Evolutionary conservation across 2,113 vertebrate genomes (phyloP).

Genomic region (Silurus meridionalis): DNA sequence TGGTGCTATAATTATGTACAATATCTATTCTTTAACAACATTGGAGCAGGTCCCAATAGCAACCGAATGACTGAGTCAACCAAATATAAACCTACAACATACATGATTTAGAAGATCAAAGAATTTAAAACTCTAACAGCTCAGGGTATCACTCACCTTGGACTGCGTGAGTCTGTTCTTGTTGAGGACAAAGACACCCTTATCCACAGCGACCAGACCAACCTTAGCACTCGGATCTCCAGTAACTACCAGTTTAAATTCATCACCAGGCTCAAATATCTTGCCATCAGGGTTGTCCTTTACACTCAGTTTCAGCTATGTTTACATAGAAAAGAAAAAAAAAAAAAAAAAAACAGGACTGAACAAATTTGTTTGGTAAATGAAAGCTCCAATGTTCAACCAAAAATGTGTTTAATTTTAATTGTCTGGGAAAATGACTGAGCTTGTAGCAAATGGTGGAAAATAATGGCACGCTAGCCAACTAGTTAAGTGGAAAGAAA

Average conservation of each 20-base stretch:
- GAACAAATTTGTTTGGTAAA: too few relatives aligned
- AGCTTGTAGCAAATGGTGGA: too few relatives aligned
- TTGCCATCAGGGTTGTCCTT: not conserved
- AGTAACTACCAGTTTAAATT: conserved; percentile 55
- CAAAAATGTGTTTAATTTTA: too few relatives aligned
- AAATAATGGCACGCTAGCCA: not conserved
- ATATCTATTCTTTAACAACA: not conserved
- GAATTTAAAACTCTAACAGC: not conserved
- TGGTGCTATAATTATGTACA: not conserved
- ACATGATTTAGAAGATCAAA: not conserved
- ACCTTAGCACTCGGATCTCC: conserved; percentile 68
- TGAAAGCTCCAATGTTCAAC: too few relatives aligned
- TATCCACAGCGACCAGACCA: conserved; percentile 69
- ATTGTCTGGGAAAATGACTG: not conserved
- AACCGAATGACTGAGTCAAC: not conserved
- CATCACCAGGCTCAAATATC: conserved; percentile 39
- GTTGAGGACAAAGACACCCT: conserved; percentile 66
- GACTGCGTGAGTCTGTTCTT: conserved; percentile 68
- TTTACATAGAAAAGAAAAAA: not conserved
- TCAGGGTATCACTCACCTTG: conserved; percentile 56
- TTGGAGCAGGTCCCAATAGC: not conserved
- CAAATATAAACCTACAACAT: not conserved
- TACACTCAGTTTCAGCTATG: conserved; percentile 56
- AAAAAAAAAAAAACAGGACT: not conserved
- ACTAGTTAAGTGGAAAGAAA: not conserved